phyloP scores from a whole-genome alignment of 1,140 invertebrate genomes.

The Macrobrachium rosenbergii region DNA sequence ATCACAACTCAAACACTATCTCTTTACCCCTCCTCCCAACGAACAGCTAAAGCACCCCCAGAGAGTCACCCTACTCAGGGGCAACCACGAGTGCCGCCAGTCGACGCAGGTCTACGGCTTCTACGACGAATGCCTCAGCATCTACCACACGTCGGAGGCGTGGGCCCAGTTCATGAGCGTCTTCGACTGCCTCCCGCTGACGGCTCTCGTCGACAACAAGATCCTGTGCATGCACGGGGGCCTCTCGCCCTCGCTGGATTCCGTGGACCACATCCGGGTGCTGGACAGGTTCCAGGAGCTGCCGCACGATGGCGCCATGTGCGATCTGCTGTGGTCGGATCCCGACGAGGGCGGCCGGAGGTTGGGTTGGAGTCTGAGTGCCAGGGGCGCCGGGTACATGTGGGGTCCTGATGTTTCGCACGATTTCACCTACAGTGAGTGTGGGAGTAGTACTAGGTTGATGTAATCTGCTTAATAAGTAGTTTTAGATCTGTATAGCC shows the following conservation, averaged over 20 bases:
- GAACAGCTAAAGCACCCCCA: slow-evolving; percentile 54
- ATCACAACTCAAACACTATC: no score
- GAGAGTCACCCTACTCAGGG: slow-evolving; percentile 58
- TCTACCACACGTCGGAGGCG: slow-evolving; percentile 69
- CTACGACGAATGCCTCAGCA: slow-evolving; percentile 69
- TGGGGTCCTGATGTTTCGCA: slow-evolving; percentile 37
- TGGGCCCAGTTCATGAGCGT: slow-evolving; percentile 65
- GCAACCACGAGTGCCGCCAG: slow-evolving; percentile 66
- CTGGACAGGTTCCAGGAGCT: slow-evolving; percentile 58
- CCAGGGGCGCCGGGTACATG: slow-evolving; percentile 37
- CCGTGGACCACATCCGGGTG: slow-evolving; percentile 67
- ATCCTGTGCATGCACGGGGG: slow-evolving; percentile 66
- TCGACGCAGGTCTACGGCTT: slow-evolving; percentile 69
- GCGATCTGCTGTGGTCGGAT: slow-evolving; percentile 66
- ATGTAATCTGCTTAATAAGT: no score
- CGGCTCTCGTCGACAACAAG: slow-evolving; percentile 60
- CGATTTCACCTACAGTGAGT: slow-evolving; percentile 37
- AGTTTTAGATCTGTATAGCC: background rate
- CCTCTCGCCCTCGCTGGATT: slow-evolving; percentile 58
- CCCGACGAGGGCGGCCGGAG: slow-evolving; percentile 49
- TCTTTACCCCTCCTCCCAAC: no score
- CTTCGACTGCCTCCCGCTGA: slow-evolving; percentile 66
- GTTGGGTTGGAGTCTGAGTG: slow-evolving; percentile 19
- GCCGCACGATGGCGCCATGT: slow-evolving; percentile 69
- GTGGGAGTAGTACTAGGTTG: no score